A percentile compares a stretch with the other conserved stretches of the same genome.
phyloP scores from a whole-genome alignment of 2,797 vertebrate species.

The Leptatherina wallacei region DNA sequence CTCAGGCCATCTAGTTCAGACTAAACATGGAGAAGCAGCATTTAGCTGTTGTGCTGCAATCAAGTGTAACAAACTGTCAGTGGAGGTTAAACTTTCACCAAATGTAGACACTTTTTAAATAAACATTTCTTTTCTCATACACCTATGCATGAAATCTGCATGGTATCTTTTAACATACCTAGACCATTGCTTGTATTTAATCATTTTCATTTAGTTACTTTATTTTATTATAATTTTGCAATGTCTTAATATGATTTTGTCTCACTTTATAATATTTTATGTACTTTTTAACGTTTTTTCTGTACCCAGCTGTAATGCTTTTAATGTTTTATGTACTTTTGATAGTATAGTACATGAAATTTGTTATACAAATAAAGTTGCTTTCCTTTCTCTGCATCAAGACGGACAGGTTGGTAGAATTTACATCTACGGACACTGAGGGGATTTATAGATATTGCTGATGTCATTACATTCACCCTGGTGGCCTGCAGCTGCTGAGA shows the following conservation, averaged over 20 bases:
- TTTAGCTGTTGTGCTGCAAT: neutral
- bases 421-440: neutral
- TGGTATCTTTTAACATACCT: too few species aligned
- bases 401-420: neutral
- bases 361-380: too few species aligned
- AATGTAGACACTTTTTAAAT: neutral
- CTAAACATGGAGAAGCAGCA: neutral
- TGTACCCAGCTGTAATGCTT: too few species aligned
- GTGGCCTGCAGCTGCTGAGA: neutral
- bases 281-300: too few species aligned
- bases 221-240: too few species aligned
- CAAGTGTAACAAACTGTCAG: neutral
- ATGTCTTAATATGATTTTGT: neutral
- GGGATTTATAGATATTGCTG: neutral
- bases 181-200: too few species aligned
- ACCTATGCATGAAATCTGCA: too few species aligned
- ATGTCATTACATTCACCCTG: neutral
- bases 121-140: neutral
- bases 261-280: too few species aligned
- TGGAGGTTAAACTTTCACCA: too few species aligned
- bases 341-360: too few species aligned
- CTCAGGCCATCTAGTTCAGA: neutral
- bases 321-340: too few species aligned
- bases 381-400: neutral
- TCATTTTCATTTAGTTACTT: too few species aligned